Percentiles rank a stretch among this genome's conserved stretches.
These are phyloP conservation scores for Cephonodes hylas DNA, from an alignment of 2,888 invertebrate genomes.

Conservation along the genomic window DNA sequence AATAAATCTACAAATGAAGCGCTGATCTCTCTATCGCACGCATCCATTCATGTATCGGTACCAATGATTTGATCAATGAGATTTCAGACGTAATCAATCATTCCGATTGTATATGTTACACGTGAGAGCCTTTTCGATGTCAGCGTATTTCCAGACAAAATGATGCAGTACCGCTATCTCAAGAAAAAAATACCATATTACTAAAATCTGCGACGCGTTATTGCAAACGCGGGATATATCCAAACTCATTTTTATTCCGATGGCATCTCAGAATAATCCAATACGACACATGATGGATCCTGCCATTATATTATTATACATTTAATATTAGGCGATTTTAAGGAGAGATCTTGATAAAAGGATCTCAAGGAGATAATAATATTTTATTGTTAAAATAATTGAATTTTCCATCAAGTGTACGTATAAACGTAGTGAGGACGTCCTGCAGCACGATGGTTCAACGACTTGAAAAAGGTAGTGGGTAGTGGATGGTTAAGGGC, in stretches of 20 bases:
- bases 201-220: neutral
- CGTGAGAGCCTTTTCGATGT: neutral
- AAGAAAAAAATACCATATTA: neutral
- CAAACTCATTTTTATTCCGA: constrained; percentile 1
- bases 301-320: neutral
- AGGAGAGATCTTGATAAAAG: no score
- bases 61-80: neutral
- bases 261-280: neutral
- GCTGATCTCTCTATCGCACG: no score
- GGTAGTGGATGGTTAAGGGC: no score
- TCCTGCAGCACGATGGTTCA: no score
- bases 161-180: neutral
- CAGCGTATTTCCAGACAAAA: neutral
- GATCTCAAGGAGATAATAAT: neutral
- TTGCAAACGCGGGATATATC: neutral
- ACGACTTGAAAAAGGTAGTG: no score
- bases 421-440: no score
- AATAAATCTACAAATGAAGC: no score
- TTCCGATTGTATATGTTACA: neutral
- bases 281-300: neutral
- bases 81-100: constrained; percentile 7
- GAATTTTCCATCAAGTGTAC: no score
- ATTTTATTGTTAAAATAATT: no score
- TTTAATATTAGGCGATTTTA: neutral
- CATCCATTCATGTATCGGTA: no score